Base-by-base conservation (phyloP, 2,797 vertebrate genomes). In the Todus mexicanus region DNA sequence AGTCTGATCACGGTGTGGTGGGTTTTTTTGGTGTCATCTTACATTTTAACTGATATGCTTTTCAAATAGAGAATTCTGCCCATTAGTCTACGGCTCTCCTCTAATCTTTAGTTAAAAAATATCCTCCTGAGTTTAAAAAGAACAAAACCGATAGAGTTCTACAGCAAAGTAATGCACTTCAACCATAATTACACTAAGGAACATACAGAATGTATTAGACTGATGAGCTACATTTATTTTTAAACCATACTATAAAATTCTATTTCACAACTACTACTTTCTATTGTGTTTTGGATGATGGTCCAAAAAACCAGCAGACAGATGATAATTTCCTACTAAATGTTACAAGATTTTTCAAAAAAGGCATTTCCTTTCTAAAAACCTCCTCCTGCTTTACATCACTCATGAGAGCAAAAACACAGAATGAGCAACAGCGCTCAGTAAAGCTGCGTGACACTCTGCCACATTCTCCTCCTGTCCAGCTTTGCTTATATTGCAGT, bases 1-100 rank as follows among this genome's bases (percentile, higher is more conserved):
- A 95, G 73, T 93, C 93, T 75, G 87, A 91, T 93, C 94, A 93
- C 19, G 5, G 66, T 15, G 10, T 50, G 76, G 72, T n/a, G n/a
- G n/a, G 65, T 80, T 96, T 96, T 96, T 94, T 87, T 81, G 78
- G 89, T 93, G 82, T 82, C 89, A 93, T 94, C 87, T 94, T 93
- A 85, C 56, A 78, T 95, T 92, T 95, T 92, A 93, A 91, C 90
- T 78, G 76, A 96, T 92, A 93, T 3, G 70, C 79, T 96, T 95
- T 92, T 93, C 92, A 94, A 75, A 93, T 40, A 78, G 84, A 89
- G 68, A 91, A 87, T 89, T 91, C 75, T 89, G 66, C 40, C 90
- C 66, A 85, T 87, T 92, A 89, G 66, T 93, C 93, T 89, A 69
- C 25, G 35, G 54, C 59, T 94, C 84, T 92, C 7, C 0, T 85